phyloP scores from a whole-genome alignment of 1,140 invertebrate species.

The Drosophila ananassae region DNA sequence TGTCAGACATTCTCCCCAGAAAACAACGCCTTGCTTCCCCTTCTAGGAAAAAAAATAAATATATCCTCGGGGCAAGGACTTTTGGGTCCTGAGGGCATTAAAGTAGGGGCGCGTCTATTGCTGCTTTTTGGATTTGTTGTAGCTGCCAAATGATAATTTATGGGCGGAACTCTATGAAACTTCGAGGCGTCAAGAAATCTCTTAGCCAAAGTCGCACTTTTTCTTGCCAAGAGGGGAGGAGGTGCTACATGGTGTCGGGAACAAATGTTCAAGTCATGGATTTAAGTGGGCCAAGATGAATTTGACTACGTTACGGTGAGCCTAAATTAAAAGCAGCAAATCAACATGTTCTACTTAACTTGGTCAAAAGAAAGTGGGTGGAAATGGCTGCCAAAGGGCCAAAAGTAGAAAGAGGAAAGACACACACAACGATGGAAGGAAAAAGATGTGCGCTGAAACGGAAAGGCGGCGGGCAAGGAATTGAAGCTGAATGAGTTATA shows the following conservation, averaged over 20 bases:
- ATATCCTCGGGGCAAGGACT: conserved; percentile 30
- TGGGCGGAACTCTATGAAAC: conserved; percentile 69
- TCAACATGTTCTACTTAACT: conserved; percentile 49
- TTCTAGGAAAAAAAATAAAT: conserved; percentile 32
- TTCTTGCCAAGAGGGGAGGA: neutral
- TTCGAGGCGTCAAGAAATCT: conserved; percentile 72
- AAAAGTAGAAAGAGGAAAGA: conserved; percentile 1
- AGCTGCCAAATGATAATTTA: conserved; percentile 80
- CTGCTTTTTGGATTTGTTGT: conserved; percentile 28
- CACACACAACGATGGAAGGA: neutral
- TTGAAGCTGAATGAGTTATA: conserved; percentile 41
- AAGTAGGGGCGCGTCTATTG: conserved; percentile 30
- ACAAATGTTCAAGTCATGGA: conserved; percentile 30
- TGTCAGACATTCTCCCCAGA: conserved; percentile 44
- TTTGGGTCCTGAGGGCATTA: conserved; percentile 31
- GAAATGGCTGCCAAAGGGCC: neutral
- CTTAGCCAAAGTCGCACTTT: conserved; percentile 52
- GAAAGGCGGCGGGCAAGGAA: conserved; percentile 8
- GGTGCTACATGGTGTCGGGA: neutral
- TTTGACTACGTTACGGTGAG: conserved; percentile 39
- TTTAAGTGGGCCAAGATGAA: conserved; percentile 41
- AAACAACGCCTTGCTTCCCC: conserved; percentile 11
- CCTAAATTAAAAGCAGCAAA: conserved; percentile 52
- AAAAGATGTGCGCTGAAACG: conserved; percentile 18
- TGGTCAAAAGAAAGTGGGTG: conserved; percentile 28